Percentiles rank a stretch among this genome's conserved stretches.
Conservation (phyloP, 2,113 vertebrate genomes). For the Tapirus terrestris region DNA sequence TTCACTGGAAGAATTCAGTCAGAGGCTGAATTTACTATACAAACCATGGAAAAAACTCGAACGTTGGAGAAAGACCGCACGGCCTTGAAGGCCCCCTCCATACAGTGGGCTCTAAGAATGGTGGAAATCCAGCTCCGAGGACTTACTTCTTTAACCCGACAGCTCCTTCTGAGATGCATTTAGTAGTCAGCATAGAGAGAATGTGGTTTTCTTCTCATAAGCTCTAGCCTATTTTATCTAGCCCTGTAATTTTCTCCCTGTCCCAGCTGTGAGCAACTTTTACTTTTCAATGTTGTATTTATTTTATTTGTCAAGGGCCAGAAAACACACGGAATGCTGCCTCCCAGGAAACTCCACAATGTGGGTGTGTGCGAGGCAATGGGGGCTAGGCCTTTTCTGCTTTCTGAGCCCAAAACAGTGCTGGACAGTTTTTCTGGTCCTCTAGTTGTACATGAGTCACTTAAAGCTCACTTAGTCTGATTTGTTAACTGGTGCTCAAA, state of each 20-base stretch:
- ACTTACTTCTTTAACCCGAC: not conserved
- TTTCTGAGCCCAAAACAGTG: not conserved
- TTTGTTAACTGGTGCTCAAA: not conserved
- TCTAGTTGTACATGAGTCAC: not conserved
- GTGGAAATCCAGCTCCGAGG: not conserved
- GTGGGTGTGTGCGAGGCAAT: not conserved
- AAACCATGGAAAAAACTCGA: not conserved
- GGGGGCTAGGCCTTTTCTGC: not conserved
- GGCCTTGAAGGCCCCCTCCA: not conserved
- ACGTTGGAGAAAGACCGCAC: rapidly evolving
- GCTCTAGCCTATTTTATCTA: not conserved
- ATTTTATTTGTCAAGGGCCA: not conserved
- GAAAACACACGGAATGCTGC: not conserved
- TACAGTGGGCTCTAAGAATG: not conserved
- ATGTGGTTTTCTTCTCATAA: not conserved
- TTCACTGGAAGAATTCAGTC: not conserved
- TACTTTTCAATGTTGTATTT: not conserved
- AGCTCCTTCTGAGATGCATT: not conserved
- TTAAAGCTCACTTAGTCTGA: not conserved
- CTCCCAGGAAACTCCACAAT: not conserved
- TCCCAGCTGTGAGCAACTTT: not conserved
- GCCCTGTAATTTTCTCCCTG: slow-evolving; percentile 33
- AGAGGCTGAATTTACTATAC: not conserved
- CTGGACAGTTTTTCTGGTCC: not conserved
- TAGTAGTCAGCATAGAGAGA: not conserved